These are phyloP conservation scores for Saxidomus purpurata DNA, from an alignment of 1,140 invertebrate genomes.

Conservation along the genomic window DNA sequence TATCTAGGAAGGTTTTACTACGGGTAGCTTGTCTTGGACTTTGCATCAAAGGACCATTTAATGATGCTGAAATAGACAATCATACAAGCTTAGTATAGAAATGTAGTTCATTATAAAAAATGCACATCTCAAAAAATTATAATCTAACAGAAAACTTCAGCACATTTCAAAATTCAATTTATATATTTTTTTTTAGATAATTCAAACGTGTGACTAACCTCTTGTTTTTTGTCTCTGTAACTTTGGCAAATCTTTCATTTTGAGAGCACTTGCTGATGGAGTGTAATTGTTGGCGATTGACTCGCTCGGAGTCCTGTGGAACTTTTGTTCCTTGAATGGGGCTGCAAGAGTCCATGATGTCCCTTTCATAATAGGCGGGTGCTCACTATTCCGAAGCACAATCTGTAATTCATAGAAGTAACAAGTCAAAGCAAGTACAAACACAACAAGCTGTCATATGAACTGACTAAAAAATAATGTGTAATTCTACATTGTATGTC, in stretches of 20 bases:
- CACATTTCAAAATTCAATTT: too few relatives aligned
- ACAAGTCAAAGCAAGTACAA: not conserved
- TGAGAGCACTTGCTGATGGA: slow-evolving; percentile 87
- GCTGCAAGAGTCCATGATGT: slow-evolving; percentile 87
- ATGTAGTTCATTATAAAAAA: too few relatives aligned
- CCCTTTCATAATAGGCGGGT: slow-evolving; percentile 86
- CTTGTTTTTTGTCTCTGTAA: slow-evolving; percentile 78
- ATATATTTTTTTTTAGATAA: too few relatives aligned
- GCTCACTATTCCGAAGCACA: slow-evolving; percentile 85
- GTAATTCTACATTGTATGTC: too few relatives aligned
- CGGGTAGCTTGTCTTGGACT: slow-evolving; percentile 13
- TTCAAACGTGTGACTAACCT: slow-evolving; percentile 68
- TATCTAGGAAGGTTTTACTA: slow-evolving; percentile 38
- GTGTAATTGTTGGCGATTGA: slow-evolving; percentile 89
- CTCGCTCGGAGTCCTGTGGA: slow-evolving; percentile 89
- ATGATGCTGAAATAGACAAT: slow-evolving; percentile 20
- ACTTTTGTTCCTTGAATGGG: slow-evolving; percentile 86
- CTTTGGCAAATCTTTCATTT: slow-evolving; percentile 87
- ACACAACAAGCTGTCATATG: too few relatives aligned
- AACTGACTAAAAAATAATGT: too few relatives aligned
- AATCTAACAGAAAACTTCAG: too few relatives aligned
- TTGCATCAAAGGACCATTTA: slow-evolving; percentile 31
- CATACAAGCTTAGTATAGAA: too few relatives aligned
- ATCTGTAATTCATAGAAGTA: slow-evolving; percentile 76
- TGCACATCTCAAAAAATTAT: too few relatives aligned